phyloP scores from a whole-genome alignment of 2,113 vertebrate species.

The Dipodomys ordii region DNA sequence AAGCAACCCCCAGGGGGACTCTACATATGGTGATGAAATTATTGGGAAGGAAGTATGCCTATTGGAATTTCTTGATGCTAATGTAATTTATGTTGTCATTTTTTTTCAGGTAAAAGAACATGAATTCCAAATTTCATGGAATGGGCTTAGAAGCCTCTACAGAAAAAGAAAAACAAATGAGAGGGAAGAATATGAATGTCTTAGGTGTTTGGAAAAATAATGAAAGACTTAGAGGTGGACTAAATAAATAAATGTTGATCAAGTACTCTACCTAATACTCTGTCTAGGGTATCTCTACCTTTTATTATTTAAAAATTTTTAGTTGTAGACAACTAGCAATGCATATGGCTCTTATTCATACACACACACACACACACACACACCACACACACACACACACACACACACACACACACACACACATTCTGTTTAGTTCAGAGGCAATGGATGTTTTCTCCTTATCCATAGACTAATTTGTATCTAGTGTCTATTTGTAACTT shows the following conservation, averaged over 20 bases:
- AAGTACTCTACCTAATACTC: not conserved
- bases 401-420: not conserved
- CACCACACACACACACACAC: not conserved
- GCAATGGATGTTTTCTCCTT: not conserved
- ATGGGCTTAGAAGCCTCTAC: not conserved
- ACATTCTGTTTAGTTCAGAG: not conserved
- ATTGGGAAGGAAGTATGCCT: not conserved
- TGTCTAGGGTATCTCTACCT: not conserved
- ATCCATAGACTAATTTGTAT: not conserved
- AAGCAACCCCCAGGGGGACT: not conserved
- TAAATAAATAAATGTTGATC: not conserved
- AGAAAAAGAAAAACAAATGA: not conserved
- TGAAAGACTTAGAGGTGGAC: not conserved
- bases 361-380: not conserved
- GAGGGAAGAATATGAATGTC: not conserved
- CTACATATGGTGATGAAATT: not conserved
- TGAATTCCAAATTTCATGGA: not conserved
- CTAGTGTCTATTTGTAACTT: not conserved
- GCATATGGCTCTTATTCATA: constrained; percentile 1
- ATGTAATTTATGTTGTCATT: not conserved
- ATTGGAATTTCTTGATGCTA: not conserved
- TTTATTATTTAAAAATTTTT: not conserved
- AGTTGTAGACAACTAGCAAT: not conserved
- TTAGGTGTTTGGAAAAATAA: not conserved
- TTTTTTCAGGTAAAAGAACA: not conserved